A percentile compares a stretch with the other conserved stretches of the same genome.
Conservation (phyloP, 1,140 invertebrate species). For the Trachymyrmex septentrionalis region DNA sequence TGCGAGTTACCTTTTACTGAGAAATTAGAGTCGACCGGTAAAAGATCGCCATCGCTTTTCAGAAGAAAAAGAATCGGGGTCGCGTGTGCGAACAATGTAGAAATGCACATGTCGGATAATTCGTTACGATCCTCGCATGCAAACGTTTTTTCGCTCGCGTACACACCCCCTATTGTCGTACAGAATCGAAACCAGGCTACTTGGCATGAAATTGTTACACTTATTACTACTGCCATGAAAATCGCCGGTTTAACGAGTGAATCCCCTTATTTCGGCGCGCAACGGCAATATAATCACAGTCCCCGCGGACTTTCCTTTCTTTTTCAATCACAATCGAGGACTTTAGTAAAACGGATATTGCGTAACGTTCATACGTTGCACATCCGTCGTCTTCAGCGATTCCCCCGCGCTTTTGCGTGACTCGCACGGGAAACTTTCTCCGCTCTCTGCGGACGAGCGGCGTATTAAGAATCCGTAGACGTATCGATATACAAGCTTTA, state of each 20-base stretch:
- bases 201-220: slow-evolving; percentile 28
- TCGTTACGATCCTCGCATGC: slow-evolving; percentile 11
- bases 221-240: slow-evolving; percentile 31
- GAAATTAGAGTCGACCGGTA: background rate
- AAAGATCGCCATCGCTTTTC: background rate
- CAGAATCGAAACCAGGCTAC: slow-evolving; percentile 49
- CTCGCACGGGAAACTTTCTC: slow-evolving; percentile 73
- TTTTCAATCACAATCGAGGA: slow-evolving; percentile 65
- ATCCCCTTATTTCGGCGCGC: slow-evolving; percentile 7
- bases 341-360: slow-evolving; percentile 71
- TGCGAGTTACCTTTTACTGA: background rate
- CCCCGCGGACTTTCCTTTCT: slow-evolving; percentile 66
- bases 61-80: slow-evolving; percentile 12
- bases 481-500: background rate
- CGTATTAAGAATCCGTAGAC: slow-evolving; percentile 22
- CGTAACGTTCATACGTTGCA: slow-evolving; percentile 59
- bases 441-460: slow-evolving; percentile 37
- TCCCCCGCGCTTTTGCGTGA: slow-evolving; percentile 66
- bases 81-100: slow-evolving; percentile 14
- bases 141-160: background rate
- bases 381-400: slow-evolving; percentile 60
- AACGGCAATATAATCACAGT: slow-evolving; percentile 45
- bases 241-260: slow-evolving; percentile 23
- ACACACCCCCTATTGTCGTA: slow-evolving; percentile 37
- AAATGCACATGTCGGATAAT: slow-evolving; percentile 25